Evolutionary conservation across 2,797 vertebrate genomes (phyloP), one percentile per base, ranked within the genome.

Genomic region (Naso thynnoides): DNA sequence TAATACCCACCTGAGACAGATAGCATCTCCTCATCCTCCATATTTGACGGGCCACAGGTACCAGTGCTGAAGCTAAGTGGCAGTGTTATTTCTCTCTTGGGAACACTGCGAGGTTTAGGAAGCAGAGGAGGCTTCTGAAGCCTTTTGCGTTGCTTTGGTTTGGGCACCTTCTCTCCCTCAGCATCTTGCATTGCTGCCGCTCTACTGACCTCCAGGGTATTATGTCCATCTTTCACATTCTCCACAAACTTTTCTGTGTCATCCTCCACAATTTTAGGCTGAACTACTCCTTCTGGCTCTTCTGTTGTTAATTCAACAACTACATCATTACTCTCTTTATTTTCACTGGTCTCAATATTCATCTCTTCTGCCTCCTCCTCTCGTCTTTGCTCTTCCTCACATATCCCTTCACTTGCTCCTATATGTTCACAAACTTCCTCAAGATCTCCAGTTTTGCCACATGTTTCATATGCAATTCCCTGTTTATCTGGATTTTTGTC

Each of bases 71-170:
- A 90, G 73, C 76, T 82, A 48, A 81, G 77, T 5, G 94, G 92
- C 63, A 95, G 85, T 10, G 88, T 94, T 69, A 95, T 94, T 79
- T 94, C 94, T 84, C 93, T 93, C 84, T 95, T 95, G 63, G 93
- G 91, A 77, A 95, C 94, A 27, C 91, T 94, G 63, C 93, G 92
- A 27, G 93, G 92, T 81, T 94, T 93, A 7, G 93, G 92, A 65
- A 94, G 91, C 69, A 93, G 78, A 49, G 93, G 87, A 21, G 90
- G 92, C 72, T 89, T 90, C 84, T 90, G 84, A 41, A 91, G 85
- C 82, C 71, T 84, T 64, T 82, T 91, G 41, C 87, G 88, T 68
- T 88, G 91, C 83, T 88, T 91, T 66, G 91, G 89, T 82, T 86
- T 88, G 47, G 90, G 87, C 29, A 75, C 3, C 47, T 64, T 81